phyloP scores from a whole-genome alignment of 2,113 vertebrate species.

The Sinocyclocheilus rhinocerous region DNA sequence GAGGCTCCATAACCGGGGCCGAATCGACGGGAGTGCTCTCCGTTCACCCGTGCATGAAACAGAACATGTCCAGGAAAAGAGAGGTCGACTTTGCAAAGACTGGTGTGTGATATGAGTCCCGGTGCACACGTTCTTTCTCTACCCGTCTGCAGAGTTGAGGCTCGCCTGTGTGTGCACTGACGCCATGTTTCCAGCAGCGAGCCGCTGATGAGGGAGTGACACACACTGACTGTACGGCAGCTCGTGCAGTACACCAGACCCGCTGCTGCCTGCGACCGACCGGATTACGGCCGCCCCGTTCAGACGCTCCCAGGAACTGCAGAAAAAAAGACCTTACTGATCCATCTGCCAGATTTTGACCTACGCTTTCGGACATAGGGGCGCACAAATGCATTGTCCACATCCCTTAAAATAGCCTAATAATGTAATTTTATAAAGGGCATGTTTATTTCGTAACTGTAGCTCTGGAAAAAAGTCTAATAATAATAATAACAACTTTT shows the following conservation, averaged over 20 bases:
- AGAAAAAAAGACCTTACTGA: neutral
- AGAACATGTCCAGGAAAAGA: conserved; percentile 67
- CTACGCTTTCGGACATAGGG: neutral
- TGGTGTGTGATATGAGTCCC: conserved; percentile 51
- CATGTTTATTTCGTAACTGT: neutral
- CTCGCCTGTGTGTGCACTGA: conserved; percentile 71
- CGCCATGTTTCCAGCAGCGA: conserved; percentile 80
- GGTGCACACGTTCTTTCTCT: conserved; percentile 67
- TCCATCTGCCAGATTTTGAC: conserved; percentile 9
- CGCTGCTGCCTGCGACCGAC: neutral
- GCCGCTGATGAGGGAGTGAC: conserved; percentile 71
- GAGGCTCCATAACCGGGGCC: conserved; percentile 76
- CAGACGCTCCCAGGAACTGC: conserved; percentile 31
- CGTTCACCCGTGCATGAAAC: conserved; percentile 70
- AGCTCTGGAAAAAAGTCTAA: neutral
- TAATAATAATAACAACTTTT: neutral
- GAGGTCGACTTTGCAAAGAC: conserved; percentile 67
- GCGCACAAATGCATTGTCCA: neutral
- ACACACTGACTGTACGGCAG: conserved; percentile 76
- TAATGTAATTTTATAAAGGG: neutral
- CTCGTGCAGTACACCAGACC: conserved; percentile 60
- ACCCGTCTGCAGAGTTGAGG: conserved; percentile 73
- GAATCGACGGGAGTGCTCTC: conserved; percentile 55
- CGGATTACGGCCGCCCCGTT: conserved; percentile 39
- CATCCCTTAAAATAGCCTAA: neutral